phyloP scores from a whole-genome alignment of 2,113 vertebrate species.

The Chamaetylas fuelleborni region DNA sequence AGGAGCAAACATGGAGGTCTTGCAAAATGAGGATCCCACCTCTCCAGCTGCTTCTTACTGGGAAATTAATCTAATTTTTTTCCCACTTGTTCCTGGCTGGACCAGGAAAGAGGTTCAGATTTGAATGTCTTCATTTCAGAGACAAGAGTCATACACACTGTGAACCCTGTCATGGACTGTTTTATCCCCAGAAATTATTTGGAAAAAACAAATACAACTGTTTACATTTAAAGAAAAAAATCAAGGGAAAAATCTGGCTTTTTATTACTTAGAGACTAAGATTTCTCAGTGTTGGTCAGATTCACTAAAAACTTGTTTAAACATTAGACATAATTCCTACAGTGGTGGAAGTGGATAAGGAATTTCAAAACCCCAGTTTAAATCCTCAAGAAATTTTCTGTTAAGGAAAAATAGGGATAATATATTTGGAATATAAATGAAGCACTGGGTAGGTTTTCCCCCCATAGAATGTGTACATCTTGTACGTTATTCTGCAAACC shows the following conservation, averaged over 20 bases:
- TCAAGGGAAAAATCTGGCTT: background rate
- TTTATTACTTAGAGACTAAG: background rate
- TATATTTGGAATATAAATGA: background rate
- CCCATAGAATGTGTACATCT: background rate
- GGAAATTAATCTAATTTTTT: background rate
- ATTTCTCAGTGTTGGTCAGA: background rate
- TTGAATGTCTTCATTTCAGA: background rate
- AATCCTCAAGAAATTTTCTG: background rate
- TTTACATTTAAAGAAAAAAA: background rate
- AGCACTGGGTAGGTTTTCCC: background rate
- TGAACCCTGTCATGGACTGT: background rate
- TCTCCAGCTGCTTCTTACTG: background rate
- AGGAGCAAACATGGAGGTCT: background rate
- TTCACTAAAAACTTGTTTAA: background rate
- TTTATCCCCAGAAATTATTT: background rate
- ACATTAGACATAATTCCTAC: background rate
- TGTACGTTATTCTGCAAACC: background rate
- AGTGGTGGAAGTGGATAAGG: background rate
- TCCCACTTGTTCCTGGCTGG: background rate
- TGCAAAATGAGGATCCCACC: rapidly evolving
- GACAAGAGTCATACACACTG: rapidly evolving
- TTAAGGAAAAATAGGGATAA: background rate
- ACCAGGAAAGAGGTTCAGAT: background rate
- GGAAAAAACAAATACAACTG: background rate
- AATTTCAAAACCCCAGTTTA: background rate